Conservation (phyloP, 1,140 invertebrate genomes). For the Berghia stephanieae region DNA sequence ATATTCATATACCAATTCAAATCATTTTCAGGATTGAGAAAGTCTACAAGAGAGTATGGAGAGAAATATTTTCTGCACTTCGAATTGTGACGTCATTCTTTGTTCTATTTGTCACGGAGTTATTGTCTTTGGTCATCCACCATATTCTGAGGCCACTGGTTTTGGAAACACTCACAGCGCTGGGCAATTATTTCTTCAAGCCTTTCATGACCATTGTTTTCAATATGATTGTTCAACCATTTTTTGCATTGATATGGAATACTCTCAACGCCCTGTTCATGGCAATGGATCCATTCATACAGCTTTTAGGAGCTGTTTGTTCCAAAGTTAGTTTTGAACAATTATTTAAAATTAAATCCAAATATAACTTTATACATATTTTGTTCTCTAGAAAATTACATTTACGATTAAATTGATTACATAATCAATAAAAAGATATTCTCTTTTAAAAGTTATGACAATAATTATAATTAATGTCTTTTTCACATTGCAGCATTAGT, state of each 20-base stretch:
- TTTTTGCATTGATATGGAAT: constrained; percentile 25
- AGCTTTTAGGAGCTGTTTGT: constrained; percentile 1
- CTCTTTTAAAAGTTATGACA: no score
- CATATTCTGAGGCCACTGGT: constrained; percentile 19
- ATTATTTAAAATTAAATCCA: no score
- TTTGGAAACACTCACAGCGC: neutral
- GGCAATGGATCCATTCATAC: constrained; percentile 13
- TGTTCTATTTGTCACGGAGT: constrained; percentile 23
- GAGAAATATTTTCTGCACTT: constrained; percentile 23
- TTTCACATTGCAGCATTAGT: no score
- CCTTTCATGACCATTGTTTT: constrained; percentile 20
- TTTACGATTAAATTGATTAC: no score
- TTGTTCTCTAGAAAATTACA: no score
- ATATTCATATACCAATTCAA: neutral
- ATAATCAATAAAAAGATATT: no score
- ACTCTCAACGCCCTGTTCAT: constrained; percentile 13
- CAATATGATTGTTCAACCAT: constrained; percentile 19
- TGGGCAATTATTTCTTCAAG: constrained; percentile 24
- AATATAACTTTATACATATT: neutral
- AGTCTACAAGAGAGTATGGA: constrained; percentile 24
- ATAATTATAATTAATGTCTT: no score
- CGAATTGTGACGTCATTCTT: constrained; percentile 22
- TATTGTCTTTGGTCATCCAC: constrained; percentile 16
- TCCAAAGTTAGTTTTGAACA: no score
- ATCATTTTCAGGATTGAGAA: constrained; percentile 15